phyloP scores from a whole-genome alignment of 1,140 invertebrate genomes.

The Sitobion miscanthi region DNA sequence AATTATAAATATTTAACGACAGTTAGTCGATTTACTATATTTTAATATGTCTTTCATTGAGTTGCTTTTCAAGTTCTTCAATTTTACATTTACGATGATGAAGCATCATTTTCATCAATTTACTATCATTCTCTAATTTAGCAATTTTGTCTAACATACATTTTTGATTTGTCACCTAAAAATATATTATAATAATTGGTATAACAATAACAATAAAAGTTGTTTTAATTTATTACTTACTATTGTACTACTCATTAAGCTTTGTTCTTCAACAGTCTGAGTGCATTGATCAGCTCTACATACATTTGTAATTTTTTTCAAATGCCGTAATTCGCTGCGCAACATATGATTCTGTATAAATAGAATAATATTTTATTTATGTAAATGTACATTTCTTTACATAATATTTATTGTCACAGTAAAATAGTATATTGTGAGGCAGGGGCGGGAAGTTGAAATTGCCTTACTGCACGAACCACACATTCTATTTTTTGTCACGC shows the following conservation, averaged over 20 bases:
- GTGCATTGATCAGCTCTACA: background rate
- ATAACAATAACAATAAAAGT: background rate
- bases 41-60: background rate
- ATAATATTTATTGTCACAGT: background rate
- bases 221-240: background rate
- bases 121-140: conserved; percentile 40
- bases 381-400: background rate
- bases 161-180: background rate
- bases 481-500: too few species aligned
- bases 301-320: conserved; percentile 37
- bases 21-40: background rate
- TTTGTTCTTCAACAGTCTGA: conserved; percentile 41
- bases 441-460: too few species aligned
- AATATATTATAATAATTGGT: background rate
- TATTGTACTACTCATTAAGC: conserved; percentile 29
- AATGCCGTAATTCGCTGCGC: background rate
- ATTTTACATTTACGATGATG: conserved; percentile 48
- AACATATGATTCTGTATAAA: conserved; percentile 30
- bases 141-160: background rate
- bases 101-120: conserved; percentile 33
- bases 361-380: background rate
- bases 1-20: background rate
- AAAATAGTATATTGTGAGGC: too few species aligned
- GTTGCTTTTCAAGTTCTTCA: conserved; percentile 39
- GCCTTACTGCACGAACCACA: too few species aligned